Base-by-base conservation (phyloP, 2,888 invertebrate species). In the Conchocele bisecta region DNA sequence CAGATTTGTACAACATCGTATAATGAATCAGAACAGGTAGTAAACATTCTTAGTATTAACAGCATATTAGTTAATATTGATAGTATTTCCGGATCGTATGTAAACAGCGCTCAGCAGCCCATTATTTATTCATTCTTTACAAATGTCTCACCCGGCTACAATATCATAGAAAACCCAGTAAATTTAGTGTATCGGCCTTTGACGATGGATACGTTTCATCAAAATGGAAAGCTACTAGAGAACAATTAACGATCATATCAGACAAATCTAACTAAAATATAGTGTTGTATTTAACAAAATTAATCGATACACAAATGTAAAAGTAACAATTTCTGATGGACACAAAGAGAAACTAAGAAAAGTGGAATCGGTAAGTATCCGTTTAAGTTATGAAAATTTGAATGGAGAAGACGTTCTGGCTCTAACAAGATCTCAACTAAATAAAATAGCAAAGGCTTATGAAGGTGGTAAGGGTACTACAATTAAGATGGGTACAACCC, bases 111-210 rank as follows among this genome's bases (percentile, higher is more conserved):
- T 37, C 11, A 2, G 9, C 28, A 57, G 33, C 42, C 37, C n/a
- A 53, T 46, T 11, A 73, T 64, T 13, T 69, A 73, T 59, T 56
- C 54, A 5, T 74, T 74, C 29, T 74, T 73, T 26, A 51, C 73
- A 33, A 60, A 56, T 56, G 66, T 71, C 24, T 48, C 51, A 17
- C 60, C 70, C 4, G 75, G 71, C 13, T 61, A 66, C 31, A 73
- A 72, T 67, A 51, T 75, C 17, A 28, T 71, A 33, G 56, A 71
- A 51, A 56, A 3, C 17, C 70, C 70, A 26, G 20, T 37, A 20
- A 64, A 75, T 39, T 46, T 50, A 26, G 44, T 74, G 20, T 74
- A 64, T 61, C 60, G 68, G 20, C 73, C 69, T 26, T 22, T 69
- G 9, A 28, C 33, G 24, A 24, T 50, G 20, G 46, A 73, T 29